phyloP scores from a whole-genome alignment of 2,888 invertebrate genomes.

The Amphimallon solstitiale region DNA sequence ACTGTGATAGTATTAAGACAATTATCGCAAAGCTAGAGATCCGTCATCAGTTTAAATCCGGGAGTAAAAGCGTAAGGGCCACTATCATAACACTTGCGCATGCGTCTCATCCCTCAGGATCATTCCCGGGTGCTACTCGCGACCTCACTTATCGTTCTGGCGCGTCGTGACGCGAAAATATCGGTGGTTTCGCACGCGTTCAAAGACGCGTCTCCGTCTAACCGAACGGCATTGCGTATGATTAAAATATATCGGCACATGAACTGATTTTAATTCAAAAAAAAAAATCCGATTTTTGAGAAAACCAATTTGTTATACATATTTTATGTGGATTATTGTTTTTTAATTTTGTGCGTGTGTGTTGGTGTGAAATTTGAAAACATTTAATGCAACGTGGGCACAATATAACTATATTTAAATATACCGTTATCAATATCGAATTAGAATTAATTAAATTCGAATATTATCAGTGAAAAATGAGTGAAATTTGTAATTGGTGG shows the following conservation, averaged over 20 bases:
- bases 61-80: slow-evolving; percentile 15
- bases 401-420: no score
- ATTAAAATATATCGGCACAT: no score
- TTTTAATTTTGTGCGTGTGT: no score
- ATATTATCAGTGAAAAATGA: neutral
- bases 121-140: slow-evolving; percentile 48
- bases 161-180: slow-evolving; percentile 40
- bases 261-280: no score
- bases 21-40: slow-evolving; percentile 18
- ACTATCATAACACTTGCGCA: slow-evolving; percentile 40
- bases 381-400: no score
- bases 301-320: no score
- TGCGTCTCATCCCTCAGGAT: slow-evolving; percentile 48
- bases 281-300: no score
- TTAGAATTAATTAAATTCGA: no score
- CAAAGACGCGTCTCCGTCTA: slow-evolving; percentile 10
- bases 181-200: slow-evolving; percentile 36
- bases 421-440: no score
- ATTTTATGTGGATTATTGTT: no score
- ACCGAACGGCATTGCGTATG: no score
- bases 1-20: neutral
- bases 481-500: neutral
- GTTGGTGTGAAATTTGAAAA: no score
- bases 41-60: slow-evolving; percentile 20
- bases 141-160: slow-evolving; percentile 50